phyloP scores from a whole-genome alignment of 2,113 vertebrate species.

The Rhodinocichla rosea region DNA sequence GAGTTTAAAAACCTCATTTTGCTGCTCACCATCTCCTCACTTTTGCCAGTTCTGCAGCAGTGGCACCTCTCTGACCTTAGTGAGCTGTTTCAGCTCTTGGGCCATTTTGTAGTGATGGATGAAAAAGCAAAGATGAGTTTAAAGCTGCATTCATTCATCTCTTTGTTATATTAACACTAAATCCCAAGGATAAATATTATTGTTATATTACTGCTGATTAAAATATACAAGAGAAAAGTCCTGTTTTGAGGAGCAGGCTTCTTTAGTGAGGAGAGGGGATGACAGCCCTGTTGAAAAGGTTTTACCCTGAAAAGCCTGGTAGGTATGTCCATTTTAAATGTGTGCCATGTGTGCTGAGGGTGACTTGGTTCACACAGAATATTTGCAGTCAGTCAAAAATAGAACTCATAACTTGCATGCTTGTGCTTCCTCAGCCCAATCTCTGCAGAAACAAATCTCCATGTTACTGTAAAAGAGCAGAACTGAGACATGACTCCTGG shows the following conservation, averaged over 20 bases:
- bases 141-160: not conserved
- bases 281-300: not conserved
- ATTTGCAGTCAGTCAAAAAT: constrained; percentile 54
- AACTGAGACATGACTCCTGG: not conserved
- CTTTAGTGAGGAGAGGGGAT: not conserved
- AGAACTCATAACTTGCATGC: constrained; percentile 58
- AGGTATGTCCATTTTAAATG: constrained; percentile 16
- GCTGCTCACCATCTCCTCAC: not conserved
- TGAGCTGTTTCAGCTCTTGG: not conserved
- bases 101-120: not conserved
- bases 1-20: not conserved
- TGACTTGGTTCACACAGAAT: constrained; percentile 60
- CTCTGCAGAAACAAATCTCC: constrained; percentile 19
- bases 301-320: not conserved
- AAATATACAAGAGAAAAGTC: not conserved
- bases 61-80: not conserved
- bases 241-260: not conserved
- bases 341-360: constrained; percentile 4
- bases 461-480: not conserved
- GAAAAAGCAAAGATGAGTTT: not conserved
- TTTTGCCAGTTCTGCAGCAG: not conserved
- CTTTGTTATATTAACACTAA: not conserved
- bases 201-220: not conserved
- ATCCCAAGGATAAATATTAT: not conserved
- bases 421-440: constrained; percentile 25